phyloP scores from a whole-genome alignment of 2,113 vertebrate genomes.

The Coptodon rendalli region DNA sequence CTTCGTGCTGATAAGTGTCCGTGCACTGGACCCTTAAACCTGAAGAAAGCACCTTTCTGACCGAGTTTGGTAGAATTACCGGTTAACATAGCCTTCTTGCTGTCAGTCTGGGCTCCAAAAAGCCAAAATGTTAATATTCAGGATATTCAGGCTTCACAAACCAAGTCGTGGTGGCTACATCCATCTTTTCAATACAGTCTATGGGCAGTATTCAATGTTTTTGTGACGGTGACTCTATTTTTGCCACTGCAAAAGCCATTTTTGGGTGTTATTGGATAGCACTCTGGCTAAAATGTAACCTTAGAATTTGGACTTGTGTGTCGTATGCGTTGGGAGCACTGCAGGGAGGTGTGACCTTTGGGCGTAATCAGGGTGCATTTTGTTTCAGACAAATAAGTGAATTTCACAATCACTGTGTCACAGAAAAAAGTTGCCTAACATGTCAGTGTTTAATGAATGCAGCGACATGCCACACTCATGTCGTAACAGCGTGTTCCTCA shows the following conservation, averaged over 20 bases:
- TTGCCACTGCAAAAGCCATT: neutral
- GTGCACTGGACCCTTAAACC: neutral
- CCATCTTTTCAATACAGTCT: neutral
- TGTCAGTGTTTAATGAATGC: neutral
- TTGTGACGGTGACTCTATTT: neutral
- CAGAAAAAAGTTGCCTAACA: neutral
- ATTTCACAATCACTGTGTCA: neutral
- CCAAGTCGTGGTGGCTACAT: neutral
- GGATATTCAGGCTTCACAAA: neutral
- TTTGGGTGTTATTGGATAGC: neutral
- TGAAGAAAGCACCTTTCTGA: neutral
- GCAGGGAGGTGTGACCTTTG: neutral
- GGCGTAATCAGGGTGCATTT: neutral
- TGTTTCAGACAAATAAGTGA: neutral
- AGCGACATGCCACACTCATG: neutral
- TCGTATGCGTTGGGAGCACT: neutral
- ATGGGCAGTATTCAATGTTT: neutral
- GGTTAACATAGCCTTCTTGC: neutral
- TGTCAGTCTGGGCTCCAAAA: neutral
- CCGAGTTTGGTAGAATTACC: neutral
- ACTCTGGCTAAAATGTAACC: neutral
- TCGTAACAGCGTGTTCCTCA: neutral
- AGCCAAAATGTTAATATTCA: neutral
- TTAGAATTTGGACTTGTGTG: neutral
- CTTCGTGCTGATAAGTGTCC: neutral